phyloP scores from a whole-genome alignment of 1,140 invertebrate genomes.

The Caenorhabditis latens region DNA sequence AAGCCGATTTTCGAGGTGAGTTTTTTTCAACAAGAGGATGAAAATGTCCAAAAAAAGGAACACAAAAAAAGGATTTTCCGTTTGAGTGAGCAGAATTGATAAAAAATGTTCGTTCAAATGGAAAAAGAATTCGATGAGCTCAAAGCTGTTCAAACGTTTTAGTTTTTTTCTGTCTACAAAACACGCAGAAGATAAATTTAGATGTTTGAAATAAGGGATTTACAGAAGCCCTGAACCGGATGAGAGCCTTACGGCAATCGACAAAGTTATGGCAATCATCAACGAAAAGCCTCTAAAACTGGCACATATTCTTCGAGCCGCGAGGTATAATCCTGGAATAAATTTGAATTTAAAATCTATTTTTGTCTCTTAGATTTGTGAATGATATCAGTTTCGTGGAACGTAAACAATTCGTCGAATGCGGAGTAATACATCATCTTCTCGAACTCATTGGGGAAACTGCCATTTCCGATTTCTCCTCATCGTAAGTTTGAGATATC shows the following conservation, averaged over 20 bases:
- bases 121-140: background rate
- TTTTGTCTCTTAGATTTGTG: background rate
- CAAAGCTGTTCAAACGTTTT: background rate
- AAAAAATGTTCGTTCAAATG: slow-evolving; percentile 16
- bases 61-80: slow-evolving; percentile 8
- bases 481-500: background rate
- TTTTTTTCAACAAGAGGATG: background rate
- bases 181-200: too few species aligned
- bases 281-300: slow-evolving; percentile 67
- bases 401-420: slow-evolving; percentile 7
- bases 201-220: background rate
- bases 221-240: slow-evolving; percentile 68
- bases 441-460: background rate
- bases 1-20: slow-evolving; percentile 38
- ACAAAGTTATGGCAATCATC: slow-evolving; percentile 55
- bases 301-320: slow-evolving; percentile 70
- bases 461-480: slow-evolving; percentile 27
- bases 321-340: slow-evolving; percentile 58
- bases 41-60: background rate
- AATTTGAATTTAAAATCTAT: slow-evolving; percentile 9
- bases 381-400: background rate
- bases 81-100: slow-evolving; percentile 15
- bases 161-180: too few species aligned
- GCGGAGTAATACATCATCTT: slow-evolving; percentile 36
- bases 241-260: slow-evolving; percentile 60